These are phyloP conservation scores for Strigops habroptila DNA, from an alignment of 2,113 vertebrate species.

Conservation along the genomic window DNA sequence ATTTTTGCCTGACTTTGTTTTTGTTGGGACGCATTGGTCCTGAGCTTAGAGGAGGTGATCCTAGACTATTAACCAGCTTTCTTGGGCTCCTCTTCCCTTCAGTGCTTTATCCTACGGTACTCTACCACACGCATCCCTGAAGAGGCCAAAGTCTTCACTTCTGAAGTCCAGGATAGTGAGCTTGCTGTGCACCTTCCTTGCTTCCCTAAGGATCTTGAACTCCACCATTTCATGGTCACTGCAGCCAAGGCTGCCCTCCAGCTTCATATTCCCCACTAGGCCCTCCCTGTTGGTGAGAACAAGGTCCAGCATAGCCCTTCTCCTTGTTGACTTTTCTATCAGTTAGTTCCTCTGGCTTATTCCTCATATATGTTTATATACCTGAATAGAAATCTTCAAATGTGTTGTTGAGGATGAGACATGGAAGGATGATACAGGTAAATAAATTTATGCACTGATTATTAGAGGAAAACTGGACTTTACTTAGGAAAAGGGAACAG, in stretches of 20 bases:
- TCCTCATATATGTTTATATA: not conserved
- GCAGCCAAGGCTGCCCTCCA: not conserved
- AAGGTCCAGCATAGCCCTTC: too few species aligned
- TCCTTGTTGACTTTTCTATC: not conserved
- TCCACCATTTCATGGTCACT: not conserved
- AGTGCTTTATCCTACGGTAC: not conserved
- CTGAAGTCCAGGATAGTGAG: not conserved
- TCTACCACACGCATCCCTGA: not conserved
- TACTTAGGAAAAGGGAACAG: not conserved
- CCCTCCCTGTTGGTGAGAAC: not conserved
- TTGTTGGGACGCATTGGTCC: not conserved
- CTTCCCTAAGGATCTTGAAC: not conserved
- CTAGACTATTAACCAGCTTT: not conserved
- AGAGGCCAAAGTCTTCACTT: not conserved
- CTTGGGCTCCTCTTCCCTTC: not conserved
- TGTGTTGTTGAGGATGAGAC: not conserved
- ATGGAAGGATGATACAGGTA: not conserved
- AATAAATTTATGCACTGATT: not conserved
- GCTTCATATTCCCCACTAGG: not conserved
- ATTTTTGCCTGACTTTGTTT: not conserved
- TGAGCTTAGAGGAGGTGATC: not conserved
- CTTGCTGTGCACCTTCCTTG: not conserved
- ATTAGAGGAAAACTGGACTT: not conserved
- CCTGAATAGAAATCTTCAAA: not conserved
- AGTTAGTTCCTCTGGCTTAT: not conserved